These are phyloP conservation scores for Erethizon dorsatum DNA, from an alignment of 2,797 vertebrate genomes.

Conservation along the genomic window DNA sequence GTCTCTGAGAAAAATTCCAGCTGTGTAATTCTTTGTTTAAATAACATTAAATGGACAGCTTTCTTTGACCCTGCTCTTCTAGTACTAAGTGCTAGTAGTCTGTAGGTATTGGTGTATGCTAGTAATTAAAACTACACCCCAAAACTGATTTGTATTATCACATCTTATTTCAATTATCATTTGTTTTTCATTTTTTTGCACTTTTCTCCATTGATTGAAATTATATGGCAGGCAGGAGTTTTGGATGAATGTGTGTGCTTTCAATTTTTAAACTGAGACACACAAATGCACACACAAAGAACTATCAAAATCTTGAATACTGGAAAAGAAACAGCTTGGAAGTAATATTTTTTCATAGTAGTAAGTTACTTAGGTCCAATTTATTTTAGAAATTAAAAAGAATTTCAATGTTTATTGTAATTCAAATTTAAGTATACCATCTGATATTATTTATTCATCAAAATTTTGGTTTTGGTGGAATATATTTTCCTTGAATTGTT, in stretches of 20 bases:
- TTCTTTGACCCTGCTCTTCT: not conserved
- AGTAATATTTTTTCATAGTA: slow-evolving; percentile 44
- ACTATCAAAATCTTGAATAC: slow-evolving; percentile 22
- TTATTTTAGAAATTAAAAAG: not conserved
- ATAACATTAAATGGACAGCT: not conserved
- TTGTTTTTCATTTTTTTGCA: slow-evolving; percentile 19
- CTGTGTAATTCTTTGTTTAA: not conserved
- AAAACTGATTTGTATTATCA: not conserved
- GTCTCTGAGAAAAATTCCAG: not conserved
- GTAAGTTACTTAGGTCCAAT: slow-evolving; percentile 28
- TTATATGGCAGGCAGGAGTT: not conserved
- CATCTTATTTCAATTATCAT: not conserved
- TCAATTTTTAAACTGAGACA: not conserved
- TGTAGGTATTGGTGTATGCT: not conserved
- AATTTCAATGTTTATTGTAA: not conserved
- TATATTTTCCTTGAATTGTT: slow-evolving; percentile 8
- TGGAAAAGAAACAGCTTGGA: not conserved
- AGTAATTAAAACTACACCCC: not conserved
- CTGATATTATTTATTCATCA: not conserved
- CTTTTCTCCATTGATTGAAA: not conserved
- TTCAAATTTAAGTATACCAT: not conserved
- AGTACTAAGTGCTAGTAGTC: not conserved
- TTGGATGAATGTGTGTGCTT: not conserved
- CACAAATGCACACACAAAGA: not conserved
- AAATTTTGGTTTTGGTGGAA: not conserved